Base-by-base conservation (phyloP, 1,140 invertebrate genomes). In the Ericerus pela region DNA sequence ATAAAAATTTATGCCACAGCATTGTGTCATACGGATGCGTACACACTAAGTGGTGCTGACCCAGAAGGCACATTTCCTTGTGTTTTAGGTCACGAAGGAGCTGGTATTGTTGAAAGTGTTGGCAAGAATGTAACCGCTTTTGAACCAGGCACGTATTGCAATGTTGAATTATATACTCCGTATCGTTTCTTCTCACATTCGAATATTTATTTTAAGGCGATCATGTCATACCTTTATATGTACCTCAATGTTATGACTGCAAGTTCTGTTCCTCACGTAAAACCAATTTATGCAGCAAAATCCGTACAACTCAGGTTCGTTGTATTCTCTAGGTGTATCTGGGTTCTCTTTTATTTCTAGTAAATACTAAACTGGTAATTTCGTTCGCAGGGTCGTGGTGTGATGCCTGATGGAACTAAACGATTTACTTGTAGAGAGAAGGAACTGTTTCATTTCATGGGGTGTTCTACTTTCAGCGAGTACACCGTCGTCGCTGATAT, bases 401-500 rank as follows among this genome's bases (percentile, higher is more conserved):
- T 96, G 0, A 95, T 99, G 93, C 96, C 95, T 10, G 91, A 99
- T 78, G 94, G 93, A 16, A 96, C 92, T 2, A 77, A 77, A 5
- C 73, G 90, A 43, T 97, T 99, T 69, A 85, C 77, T 12, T 96
- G 92, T 71, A 92, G 94, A 56, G 95, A 92, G 11, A 74, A 94
- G 73, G 73, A 77, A 27, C 58, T 99, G 0, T 93, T 76, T 66
- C 95, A 99, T 70, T 99, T 96, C 63, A 99, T 99, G 96, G 96
- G 96, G 16, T 92, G 87, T 60, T 96, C 92, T 2, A 95, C 93
- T 1, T 99, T 99, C 67, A 85, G 86, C 61, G 88, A 99, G 72
- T 99, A 96, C 68, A 98, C 95, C 5, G 96, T 99, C 11, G 91
- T 98, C 58, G 81, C 89, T 62, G 95, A 95, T 72, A 93, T 99